Percentiles rank a stretch among this genome's conserved stretches.
Conservation (phyloP, 2,797 vertebrate species). For the Esox lucius region DNA sequence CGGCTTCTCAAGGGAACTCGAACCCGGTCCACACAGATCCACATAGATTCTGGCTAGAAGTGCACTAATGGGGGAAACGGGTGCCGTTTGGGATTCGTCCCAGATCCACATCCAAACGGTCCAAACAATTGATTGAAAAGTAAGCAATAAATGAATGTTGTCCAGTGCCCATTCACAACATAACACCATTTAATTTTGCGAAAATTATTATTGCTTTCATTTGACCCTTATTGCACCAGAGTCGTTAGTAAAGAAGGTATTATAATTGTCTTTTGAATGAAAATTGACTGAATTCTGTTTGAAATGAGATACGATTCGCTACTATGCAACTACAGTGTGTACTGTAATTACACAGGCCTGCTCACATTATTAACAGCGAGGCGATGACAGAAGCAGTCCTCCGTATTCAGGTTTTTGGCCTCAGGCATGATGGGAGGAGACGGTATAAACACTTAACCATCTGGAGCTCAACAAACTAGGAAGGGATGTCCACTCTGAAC, state of each 20-base stretch:
- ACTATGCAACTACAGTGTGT: too few species aligned
- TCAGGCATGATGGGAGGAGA: not conserved
- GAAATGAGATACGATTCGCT: too few species aligned
- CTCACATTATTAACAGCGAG: not conserved
- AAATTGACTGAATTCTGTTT: too few species aligned
- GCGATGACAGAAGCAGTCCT: not conserved
- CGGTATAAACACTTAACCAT: slow-evolving; percentile 1
- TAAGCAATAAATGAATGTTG: not conserved
- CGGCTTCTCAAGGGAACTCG: not conserved
- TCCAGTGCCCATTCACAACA: not conserved
- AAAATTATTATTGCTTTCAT: too few species aligned
- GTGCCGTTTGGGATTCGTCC: not conserved
- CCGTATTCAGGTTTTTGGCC: not conserved
- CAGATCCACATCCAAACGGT: not conserved
- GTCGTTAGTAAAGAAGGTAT: too few species aligned
- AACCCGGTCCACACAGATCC: not conserved
- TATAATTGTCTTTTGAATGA: too few species aligned
- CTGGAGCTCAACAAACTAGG: not conserved
- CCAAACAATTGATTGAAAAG: not conserved
- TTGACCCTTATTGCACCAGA: too few species aligned
- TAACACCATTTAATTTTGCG: too few species aligned
- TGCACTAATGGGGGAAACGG: not conserved
- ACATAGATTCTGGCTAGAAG: not conserved
- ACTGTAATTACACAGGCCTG: too few species aligned
- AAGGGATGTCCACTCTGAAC: not conserved